A percentile compares a stretch with the other conserved stretches of the same genome.
Conservation (phyloP, 2,797 vertebrate species). For the Tinamus major region DNA sequence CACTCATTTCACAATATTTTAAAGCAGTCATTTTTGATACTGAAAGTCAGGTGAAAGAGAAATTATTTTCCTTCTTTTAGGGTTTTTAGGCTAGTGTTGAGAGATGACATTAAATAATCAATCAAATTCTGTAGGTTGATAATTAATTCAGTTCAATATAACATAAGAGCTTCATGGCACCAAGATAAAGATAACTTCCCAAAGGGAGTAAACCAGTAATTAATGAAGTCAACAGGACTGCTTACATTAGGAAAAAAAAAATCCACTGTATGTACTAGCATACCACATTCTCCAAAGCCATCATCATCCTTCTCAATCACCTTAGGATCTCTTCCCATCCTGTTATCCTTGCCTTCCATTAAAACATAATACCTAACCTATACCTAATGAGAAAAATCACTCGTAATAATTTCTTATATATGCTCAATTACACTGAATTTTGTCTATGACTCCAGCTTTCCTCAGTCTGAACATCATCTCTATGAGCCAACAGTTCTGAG, state of each 20-base stretch:
- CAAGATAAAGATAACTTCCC: background rate
- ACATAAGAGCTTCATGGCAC: background rate
- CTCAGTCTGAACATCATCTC: background rate
- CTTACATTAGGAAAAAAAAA: background rate
- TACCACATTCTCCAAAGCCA: background rate
- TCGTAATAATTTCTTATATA: background rate
- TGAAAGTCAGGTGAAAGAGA: background rate
- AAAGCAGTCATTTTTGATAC: background rate
- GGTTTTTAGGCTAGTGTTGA: background rate
- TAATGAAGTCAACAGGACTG: background rate
- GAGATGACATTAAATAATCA: background rate
- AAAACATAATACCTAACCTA: background rate
- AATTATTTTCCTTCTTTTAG: background rate
- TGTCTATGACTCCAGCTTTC: background rate
- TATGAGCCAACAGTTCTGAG: rapidly evolving
- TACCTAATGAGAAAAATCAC: background rate
- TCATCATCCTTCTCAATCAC: background rate
- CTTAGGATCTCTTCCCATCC: background rate
- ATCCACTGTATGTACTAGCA: background rate
- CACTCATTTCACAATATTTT: background rate
- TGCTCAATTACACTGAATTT: background rate
- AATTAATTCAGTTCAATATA: background rate
- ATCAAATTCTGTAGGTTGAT: background rate
- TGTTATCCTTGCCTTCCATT: background rate
- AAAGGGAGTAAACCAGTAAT: rapidly evolving